Percentiles rank a stretch among this genome's conserved stretches.
Evolutionary conservation across 2,113 vertebrate species (phyloP).

Genomic region (Leucosticte australis): DNA sequence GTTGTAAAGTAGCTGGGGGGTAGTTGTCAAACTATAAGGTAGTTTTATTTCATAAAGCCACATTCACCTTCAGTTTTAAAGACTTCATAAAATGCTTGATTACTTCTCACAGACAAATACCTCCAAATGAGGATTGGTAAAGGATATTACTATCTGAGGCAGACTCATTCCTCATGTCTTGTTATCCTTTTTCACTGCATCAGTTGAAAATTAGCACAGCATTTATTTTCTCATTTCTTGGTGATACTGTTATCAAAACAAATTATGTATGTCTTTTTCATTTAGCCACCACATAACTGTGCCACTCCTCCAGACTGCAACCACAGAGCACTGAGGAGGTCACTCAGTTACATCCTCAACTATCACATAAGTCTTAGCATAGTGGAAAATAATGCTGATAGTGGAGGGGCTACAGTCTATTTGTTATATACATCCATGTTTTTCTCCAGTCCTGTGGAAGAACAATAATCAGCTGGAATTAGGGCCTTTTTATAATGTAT

Average conservation of each 20-base stretch:
- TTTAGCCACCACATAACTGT: background rate
- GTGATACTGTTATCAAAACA: background rate
- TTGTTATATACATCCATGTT: background rate
- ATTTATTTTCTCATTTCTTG: background rate
- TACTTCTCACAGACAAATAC: background rate
- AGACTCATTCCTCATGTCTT: background rate
- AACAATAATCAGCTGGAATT: background rate
- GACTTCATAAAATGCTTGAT: background rate
- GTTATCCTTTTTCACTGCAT: background rate
- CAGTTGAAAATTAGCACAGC: background rate
- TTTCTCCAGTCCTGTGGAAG: background rate
- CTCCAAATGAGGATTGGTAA: background rate
- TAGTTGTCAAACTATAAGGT: background rate
- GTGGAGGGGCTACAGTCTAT: background rate
- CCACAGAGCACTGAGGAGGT: background rate
- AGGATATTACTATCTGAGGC: background rate
- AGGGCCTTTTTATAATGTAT: background rate
- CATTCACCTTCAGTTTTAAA: background rate
- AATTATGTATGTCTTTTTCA: background rate
- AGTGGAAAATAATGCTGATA: background rate
- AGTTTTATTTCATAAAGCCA: background rate
- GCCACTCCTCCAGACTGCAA: background rate
- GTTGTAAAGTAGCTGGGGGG: background rate
- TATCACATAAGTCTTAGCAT: background rate
- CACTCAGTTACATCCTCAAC: background rate